Evolutionary conservation across 2,797 vertebrate species (phyloP).

Genomic region (Siniperca scherzeri): DNA sequence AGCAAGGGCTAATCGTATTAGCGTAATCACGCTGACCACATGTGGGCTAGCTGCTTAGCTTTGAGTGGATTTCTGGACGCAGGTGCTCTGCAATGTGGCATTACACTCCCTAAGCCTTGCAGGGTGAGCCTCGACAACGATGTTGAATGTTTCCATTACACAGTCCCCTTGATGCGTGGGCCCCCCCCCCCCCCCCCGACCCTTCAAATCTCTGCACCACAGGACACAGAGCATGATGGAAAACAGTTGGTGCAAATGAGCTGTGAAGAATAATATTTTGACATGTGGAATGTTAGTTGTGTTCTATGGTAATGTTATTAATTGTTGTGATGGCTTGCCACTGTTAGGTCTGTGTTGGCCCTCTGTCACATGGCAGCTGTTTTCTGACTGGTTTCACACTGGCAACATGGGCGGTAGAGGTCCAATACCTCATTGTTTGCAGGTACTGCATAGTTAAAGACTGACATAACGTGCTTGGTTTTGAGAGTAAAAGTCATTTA

Average conservation of each 20-base stretch:
- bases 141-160: constrained; percentile 37
- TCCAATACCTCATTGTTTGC: background rate
- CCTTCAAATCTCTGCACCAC: background rate
- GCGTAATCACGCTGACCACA: constrained; percentile 75
- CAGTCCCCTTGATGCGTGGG: background rate
- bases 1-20: constrained; percentile 76
- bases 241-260: constrained; percentile 31
- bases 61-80: constrained; percentile 71
- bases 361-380: constrained; percentile 24
- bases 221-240: background rate
- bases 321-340: constrained; percentile 2
- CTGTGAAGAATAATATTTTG: constrained; percentile 41
- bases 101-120: constrained; percentile 57
- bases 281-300: constrained; percentile 8
- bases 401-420: background rate
- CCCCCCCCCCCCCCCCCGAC: no score
- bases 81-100: constrained; percentile 56
- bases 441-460: background rate
- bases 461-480: background rate
- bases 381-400: constrained; percentile 25
- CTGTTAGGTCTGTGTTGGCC: background rate
- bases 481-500: background rate
- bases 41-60: constrained; percentile 67
- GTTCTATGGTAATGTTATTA: background rate
- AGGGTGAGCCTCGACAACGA: constrained; percentile 43